phyloP scores from a whole-genome alignment of 1,140 invertebrate genomes.

The Augochlora pura region DNA sequence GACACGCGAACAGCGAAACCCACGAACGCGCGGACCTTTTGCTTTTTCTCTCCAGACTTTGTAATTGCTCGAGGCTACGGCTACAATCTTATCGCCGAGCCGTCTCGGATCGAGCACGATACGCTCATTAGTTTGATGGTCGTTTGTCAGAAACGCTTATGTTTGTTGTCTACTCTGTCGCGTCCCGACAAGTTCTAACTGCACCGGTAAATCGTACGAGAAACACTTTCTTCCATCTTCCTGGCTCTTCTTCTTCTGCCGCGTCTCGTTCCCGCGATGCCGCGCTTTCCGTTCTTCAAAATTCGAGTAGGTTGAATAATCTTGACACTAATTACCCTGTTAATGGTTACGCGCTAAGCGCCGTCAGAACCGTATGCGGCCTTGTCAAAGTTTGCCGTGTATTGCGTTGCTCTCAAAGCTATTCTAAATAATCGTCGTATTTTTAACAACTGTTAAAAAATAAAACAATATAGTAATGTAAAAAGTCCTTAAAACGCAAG shows the following conservation, averaged over 20 bases:
- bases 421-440: too few species aligned
- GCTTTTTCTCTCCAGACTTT: neutral
- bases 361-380: too few species aligned
- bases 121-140: constrained; percentile 3
- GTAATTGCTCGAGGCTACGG: constrained; percentile 6
- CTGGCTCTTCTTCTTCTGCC: neutral
- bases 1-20: neutral
- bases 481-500: too few species aligned
- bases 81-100: constrained; percentile 17
- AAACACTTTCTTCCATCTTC: too few species aligned
- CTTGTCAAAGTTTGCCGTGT: too few species aligned
- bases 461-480: too few species aligned
- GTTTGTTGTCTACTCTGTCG: constrained; percentile 8
- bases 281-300: neutral
- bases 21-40: neutral
- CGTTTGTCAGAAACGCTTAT: constrained; percentile 6
- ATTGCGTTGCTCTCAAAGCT: too few species aligned
- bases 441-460: too few species aligned
- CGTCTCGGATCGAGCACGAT: neutral
- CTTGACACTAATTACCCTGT: too few species aligned
- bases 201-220: neutral
- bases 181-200: constrained; percentile 1
- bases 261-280: too few species aligned
- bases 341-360: too few species aligned
- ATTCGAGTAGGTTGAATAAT: neutral